These are phyloP conservation scores for Gasterosteus aculeatus DNA, from an alignment of 2,113 vertebrate species.

Conservation along the genomic window DNA sequence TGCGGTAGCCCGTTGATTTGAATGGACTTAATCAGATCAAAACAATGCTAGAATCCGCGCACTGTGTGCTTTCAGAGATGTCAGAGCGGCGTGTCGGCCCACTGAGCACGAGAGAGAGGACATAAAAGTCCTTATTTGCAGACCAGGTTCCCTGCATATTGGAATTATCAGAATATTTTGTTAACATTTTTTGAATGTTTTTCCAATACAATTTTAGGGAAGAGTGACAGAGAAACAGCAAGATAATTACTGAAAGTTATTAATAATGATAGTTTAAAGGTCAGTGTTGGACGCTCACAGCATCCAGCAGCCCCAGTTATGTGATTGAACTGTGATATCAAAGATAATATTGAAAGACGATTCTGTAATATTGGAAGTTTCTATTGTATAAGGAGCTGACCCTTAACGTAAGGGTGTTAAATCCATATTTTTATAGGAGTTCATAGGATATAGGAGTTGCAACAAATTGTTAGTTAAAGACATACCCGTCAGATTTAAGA, in stretches of 20 bases:
- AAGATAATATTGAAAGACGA: background rate
- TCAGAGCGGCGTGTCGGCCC: too few species aligned
- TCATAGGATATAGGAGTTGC: background rate
- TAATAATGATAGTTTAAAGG: background rate
- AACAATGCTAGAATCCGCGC: background rate
- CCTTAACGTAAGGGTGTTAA: slow-evolving; percentile 6
- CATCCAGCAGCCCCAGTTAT: background rate
- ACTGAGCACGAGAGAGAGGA: background rate
- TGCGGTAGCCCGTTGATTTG: background rate
- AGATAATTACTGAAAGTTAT: background rate
- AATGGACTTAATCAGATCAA: background rate
- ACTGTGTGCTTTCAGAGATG: too few species aligned
- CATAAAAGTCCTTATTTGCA: background rate
- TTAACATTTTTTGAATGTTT: background rate
- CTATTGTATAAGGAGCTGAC: slow-evolving; percentile 8
- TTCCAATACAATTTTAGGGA: background rate
- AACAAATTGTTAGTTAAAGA: background rate
- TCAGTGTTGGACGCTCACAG: background rate
- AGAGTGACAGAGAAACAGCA: background rate
- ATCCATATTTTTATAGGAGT: background rate
- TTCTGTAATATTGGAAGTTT: background rate
- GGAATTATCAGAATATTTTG: background rate
- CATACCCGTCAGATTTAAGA: background rate
- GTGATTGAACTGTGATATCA: too few species aligned
- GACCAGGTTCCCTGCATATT: background rate